These are phyloP conservation scores for Astreopora myriophthalma DNA, from an alignment of 64 coral and sea anemone species.

Conservation along the genomic window DNA sequence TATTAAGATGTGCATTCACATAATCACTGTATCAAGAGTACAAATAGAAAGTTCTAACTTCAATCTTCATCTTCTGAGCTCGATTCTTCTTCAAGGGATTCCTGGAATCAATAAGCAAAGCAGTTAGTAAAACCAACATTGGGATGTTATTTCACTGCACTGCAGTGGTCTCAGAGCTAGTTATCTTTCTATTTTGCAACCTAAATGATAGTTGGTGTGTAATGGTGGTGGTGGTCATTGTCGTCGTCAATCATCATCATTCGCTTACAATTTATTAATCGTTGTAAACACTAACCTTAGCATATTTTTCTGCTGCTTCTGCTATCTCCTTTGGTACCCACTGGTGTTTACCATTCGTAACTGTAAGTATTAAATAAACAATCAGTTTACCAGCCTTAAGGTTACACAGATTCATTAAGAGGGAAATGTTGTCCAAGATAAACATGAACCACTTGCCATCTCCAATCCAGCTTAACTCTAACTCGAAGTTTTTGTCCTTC, in stretches of 20 bases:
- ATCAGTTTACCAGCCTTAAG: background rate
- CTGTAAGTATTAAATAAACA: slow-evolving; percentile 37
- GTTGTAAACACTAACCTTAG: slow-evolving; percentile 71
- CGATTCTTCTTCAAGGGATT: slow-evolving; percentile 95
- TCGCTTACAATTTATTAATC: too few species aligned
- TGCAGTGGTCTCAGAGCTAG: too few species aligned
- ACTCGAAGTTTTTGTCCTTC: slow-evolving; percentile 97
- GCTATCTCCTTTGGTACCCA: slow-evolving; percentile 95
- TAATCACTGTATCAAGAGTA: too few species aligned
- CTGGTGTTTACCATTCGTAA: slow-evolving; percentile 92
- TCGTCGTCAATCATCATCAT: too few species aligned
- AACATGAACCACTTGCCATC: slow-evolving; percentile 41
- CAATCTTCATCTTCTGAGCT: slow-evolving; percentile 93
- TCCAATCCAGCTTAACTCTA: slow-evolving; percentile 97
- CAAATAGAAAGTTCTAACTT: background rate
- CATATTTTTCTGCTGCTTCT: slow-evolving; percentile 95
- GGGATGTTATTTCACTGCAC: too few species aligned
- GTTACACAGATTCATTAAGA: background rate
- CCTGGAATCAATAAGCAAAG: slow-evolving; percentile 43
- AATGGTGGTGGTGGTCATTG: too few species aligned
- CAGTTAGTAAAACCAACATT: background rate
- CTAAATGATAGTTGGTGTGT: too few species aligned
- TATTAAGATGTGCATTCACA: too few species aligned
- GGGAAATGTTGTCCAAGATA: background rate
- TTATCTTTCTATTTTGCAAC: too few species aligned